Evolutionary conservation across 2,113 vertebrate species (phyloP).

Genomic region (Macroglossus sobrinus): DNA sequence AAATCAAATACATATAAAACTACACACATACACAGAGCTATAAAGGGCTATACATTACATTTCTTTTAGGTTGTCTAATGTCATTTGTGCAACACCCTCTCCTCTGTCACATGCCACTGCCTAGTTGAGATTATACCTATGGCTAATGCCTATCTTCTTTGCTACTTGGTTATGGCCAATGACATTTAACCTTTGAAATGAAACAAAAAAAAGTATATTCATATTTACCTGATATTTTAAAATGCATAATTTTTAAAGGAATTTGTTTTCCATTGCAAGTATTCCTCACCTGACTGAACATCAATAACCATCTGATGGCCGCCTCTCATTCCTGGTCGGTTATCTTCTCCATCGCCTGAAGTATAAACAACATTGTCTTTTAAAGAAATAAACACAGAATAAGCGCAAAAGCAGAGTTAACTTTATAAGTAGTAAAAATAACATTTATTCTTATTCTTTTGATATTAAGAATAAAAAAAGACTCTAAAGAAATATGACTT

Average conservation of each 20-base stretch:
- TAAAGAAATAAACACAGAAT: constrained; percentile 6
- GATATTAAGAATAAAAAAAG: constrained; percentile 7
- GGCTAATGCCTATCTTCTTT: neutral
- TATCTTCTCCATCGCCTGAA: constrained; percentile 95
- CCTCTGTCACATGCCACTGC: neutral
- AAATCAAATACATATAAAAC: neutral
- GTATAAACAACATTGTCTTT: neutral
- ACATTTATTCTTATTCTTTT: neutral
- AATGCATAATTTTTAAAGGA: neutral
- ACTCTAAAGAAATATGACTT: constrained; percentile 26
- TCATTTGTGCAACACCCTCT: neutral
- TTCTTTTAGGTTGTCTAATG: neutral
- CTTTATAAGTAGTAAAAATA: neutral
- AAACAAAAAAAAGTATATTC: neutral
- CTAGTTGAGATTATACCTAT: neutral
- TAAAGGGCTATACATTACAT: neutral
- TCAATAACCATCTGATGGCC: constrained; percentile 99
- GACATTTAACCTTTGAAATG: neutral
- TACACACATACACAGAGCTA: neutral
- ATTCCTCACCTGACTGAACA: constrained; percentile 94
- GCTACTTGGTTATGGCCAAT: neutral
- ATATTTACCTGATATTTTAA: neutral
- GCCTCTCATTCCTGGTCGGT: constrained; percentile 97
- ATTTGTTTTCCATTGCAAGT: neutral
- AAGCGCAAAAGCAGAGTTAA: neutral